phyloP scores from a whole-genome alignment of 2,888 invertebrate genomes.

The Ferdinandea cuprea region DNA sequence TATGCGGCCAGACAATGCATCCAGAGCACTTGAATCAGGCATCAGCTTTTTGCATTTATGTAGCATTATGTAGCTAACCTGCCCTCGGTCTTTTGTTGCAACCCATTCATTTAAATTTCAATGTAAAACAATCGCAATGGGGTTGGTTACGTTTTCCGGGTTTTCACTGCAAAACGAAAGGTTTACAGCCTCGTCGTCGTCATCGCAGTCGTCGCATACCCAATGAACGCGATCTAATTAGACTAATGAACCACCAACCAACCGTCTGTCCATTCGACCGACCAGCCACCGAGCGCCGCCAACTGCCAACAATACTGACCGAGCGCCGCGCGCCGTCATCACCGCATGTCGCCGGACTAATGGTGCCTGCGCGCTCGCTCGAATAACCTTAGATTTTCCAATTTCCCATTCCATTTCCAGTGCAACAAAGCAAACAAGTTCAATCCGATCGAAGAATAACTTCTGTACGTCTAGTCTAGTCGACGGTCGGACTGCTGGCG shows the following conservation, averaged over 20 bases:
- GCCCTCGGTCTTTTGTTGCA: constrained; percentile 23
- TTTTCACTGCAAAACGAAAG: constrained; percentile 9
- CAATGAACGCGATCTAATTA: constrained; percentile 75
- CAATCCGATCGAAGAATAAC: constrained; percentile 56
- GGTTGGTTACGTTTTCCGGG: constrained; percentile 59
- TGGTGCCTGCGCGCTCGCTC: constrained; percentile 64
- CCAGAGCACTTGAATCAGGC: not conserved
- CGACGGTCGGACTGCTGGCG: not conserved
- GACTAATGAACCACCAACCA: constrained; percentile 75
- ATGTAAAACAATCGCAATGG: constrained; percentile 61
- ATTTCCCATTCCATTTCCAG: constrained; percentile 56
- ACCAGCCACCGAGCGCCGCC: too few species aligned
- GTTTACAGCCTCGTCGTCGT: not conserved
- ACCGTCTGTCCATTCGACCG: constrained; percentile 68
- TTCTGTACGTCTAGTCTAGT: constrained; percentile 61
- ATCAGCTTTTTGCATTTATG: too few species aligned
- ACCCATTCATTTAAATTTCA: constrained; percentile 60
- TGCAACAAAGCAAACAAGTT: constrained; percentile 51
- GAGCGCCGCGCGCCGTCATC: constrained; percentile 11
- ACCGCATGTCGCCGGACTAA: constrained; percentile 67
- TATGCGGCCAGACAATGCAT: constrained; percentile 24
- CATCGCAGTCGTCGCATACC: constrained; percentile 43
- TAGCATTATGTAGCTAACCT: constrained; percentile 19
- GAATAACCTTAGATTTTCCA: constrained; percentile 68
- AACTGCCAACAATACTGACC: constrained; percentile 48